Base-by-base conservation (phyloP, 2,888 invertebrate genomes). In the Panopea generosa region DNA sequence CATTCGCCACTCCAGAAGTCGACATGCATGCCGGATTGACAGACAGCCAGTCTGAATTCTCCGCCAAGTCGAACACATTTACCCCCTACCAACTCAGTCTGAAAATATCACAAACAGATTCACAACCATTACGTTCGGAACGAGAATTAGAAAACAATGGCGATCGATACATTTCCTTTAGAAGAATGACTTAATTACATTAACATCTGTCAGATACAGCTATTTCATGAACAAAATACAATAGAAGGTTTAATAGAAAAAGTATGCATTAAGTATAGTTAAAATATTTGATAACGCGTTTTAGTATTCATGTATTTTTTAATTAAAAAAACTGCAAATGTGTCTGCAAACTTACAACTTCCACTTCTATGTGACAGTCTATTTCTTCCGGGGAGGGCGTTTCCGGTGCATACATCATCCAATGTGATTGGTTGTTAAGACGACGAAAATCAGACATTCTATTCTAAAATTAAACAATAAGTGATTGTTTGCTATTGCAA, bases 11-110 rank as follows among this genome's bases (percentile, higher is more conserved):
- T 75, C 20, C 56, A 53, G 27, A 81, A 59, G 59, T 70, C 77
- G 22, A 81, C 50, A 29, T 81, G 74, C 16, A 81, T 70, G n/a
- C 80, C 80, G 0, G 80, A 73, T 52, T 81, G 80, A 52, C 80
- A 81, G 0, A 74, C 80, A 1, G 77, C 67, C 53, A 52, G 56
- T 7, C 56, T 50, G 16, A 47, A 29, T 3, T 22, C 24, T 3
- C 80, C 80, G 11, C 74, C 80, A 0, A 81, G 71, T 33, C 80
- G 52, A 1, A 81, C 74, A 60, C 80, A 81, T 16, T 73, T 38
- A 14, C 80, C 80, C 2, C 73, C 73, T 4, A 77, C 38, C 6
- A 11, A 7, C 24, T 53, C 57, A 0, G 40, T 29, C 77, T 77
- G 60, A 33, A 72, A 57, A 7, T 26, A 29, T 53, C 4, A 22